phyloP scores from a whole-genome alignment of 2,888 invertebrate species.

The Lasioglossum pauxillum region DNA sequence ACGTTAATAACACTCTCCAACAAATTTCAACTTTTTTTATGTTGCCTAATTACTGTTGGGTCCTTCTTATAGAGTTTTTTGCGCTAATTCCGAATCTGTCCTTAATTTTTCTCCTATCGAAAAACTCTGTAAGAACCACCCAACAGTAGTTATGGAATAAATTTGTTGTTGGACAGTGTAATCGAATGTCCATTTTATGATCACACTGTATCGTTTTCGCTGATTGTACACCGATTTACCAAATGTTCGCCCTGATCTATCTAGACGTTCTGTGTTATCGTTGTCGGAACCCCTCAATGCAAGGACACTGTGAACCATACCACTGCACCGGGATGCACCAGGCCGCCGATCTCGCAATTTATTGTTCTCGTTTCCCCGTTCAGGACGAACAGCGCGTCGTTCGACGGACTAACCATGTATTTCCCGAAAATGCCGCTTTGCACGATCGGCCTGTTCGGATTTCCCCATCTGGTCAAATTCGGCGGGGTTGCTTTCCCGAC shows the following conservation, averaged over 20 bases:
- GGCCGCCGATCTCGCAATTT: constrained; percentile 90
- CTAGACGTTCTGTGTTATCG: constrained; percentile 28
- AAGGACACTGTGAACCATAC: constrained; percentile 88
- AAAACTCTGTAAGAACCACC: too few species aligned
- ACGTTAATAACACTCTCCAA: too few species aligned
- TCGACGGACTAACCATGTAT: constrained; percentile 90
- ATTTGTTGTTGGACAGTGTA: too few species aligned
- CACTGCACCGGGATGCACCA: constrained; percentile 88
- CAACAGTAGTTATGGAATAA: too few species aligned
- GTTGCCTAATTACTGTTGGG: too few species aligned
- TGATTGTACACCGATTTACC: constrained; percentile 13
- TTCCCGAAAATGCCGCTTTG: constrained; percentile 90
- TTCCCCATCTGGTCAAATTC: constrained; percentile 87
- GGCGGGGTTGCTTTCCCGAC: constrained; percentile 88
- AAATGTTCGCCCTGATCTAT: constrained; percentile 15
- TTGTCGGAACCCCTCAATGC: constrained; percentile 82
- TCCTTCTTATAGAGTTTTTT: too few species aligned
- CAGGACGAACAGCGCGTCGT: constrained; percentile 89
- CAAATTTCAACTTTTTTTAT: too few species aligned
- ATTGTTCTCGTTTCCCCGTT: constrained; percentile 90
- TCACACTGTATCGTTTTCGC: constrained; percentile 1
- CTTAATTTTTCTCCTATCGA: too few species aligned
- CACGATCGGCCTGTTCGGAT: constrained; percentile 88
- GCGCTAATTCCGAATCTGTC: too few species aligned
- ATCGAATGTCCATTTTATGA: not conserved